Conservation (phyloP, 1,140 invertebrate species). For the Cataglyphis hispanica region DNA sequence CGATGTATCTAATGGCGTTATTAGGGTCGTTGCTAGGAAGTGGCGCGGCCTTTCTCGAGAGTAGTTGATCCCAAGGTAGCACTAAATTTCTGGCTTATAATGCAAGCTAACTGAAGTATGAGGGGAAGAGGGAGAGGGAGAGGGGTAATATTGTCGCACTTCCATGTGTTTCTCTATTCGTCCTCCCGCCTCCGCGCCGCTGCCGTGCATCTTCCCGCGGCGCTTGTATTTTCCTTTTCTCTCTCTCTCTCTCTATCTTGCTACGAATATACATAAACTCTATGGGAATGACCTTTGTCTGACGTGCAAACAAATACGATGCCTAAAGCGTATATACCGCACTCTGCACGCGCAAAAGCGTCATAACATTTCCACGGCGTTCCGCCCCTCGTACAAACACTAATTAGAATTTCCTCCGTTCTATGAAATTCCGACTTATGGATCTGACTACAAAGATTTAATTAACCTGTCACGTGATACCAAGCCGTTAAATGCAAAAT, state of each 20-base stretch:
- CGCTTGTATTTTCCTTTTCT: not conserved
- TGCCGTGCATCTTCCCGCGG: constrained; percentile 19
- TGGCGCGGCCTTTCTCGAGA: constrained; percentile 80
- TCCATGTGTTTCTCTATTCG: constrained; percentile 47
- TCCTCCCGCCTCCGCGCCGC: not conserved
- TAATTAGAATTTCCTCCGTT: constrained; percentile 70
- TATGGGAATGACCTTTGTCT: constrained; percentile 64
- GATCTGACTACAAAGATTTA: constrained; percentile 73
- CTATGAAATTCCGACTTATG: constrained; percentile 61
- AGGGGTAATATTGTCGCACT: constrained; percentile 69
- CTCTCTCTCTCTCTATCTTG: not conserved
- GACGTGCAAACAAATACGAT: constrained; percentile 63
- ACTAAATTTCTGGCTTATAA: constrained; percentile 83
- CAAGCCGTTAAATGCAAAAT: constrained; percentile 53
- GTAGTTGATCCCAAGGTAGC: constrained; percentile 80
- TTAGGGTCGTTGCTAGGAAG: constrained; percentile 82
- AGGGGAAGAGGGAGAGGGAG: not conserved
- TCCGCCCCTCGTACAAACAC: constrained; percentile 51
- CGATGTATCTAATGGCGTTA: constrained; percentile 84
- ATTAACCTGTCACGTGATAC: constrained; percentile 71
- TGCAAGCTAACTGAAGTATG: constrained; percentile 80
- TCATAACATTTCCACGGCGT: constrained; percentile 61
- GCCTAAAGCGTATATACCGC: constrained; percentile 47
- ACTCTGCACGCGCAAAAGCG: constrained; percentile 57
- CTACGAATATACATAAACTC: constrained; percentile 55